Conservation (phyloP, 2,888 invertebrate species). For the Hanleya hanleyi region DNA sequence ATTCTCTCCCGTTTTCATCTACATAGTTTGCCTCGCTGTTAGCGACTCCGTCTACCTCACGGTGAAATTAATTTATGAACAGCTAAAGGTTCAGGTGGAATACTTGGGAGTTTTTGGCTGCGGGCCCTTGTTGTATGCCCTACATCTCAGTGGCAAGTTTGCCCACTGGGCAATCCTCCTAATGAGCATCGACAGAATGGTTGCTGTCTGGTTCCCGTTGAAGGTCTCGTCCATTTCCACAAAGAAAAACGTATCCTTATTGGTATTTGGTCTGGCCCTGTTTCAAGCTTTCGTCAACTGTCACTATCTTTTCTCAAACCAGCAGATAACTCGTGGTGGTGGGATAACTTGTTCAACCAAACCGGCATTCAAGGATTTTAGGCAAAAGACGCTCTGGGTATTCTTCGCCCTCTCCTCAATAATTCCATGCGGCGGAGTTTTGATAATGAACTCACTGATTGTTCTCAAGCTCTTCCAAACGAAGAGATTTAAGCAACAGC, state of each 20-base stretch:
- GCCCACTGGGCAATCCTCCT: neutral
- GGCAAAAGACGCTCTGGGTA: neutral
- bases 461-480: neutral
- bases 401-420: neutral
- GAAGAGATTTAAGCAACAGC: neutral
- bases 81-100: neutral
- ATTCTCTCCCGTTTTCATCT: neutral
- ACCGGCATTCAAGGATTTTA: neutral
- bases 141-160: neutral
- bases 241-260: neutral
- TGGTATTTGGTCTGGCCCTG: neutral
- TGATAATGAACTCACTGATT: neutral
- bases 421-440: neutral
- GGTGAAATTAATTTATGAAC: neutral
- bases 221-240: neutral
- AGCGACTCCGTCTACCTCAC: neutral
- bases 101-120: neutral
- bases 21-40: neutral
- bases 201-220: neutral
- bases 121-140: neutral
- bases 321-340: neutral
- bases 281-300: neutral
- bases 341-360: neutral
- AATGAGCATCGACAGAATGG: neutral
- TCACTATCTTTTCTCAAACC: conserved; percentile 1